Conservation (phyloP, 2,888 invertebrate genomes). For the Drosophila lutescens region DNA sequence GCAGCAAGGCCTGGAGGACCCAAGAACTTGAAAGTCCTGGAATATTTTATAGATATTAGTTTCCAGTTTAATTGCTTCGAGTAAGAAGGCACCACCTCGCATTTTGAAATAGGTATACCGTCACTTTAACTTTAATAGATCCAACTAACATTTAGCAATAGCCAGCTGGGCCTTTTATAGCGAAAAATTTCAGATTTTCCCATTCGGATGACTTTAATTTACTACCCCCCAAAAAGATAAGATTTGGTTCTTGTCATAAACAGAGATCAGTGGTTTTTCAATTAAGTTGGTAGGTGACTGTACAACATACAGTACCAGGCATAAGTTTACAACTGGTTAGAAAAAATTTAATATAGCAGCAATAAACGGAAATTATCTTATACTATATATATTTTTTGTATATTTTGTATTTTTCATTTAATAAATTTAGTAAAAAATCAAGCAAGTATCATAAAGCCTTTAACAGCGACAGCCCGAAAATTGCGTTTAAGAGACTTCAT, state of each 20-base stretch:
- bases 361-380: too few relatives aligned
- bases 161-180: slow-evolving; percentile 49
- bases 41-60: slow-evolving; percentile 1
- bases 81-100: slow-evolving; percentile 46
- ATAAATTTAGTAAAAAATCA: too few relatives aligned
- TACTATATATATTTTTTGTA: neutral
- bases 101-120: slow-evolving; percentile 16
- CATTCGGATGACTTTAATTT: slow-evolving; percentile 51
- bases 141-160: slow-evolving; percentile 43
- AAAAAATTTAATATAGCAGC: neutral
- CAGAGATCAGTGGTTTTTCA: slow-evolving; percentile 10
- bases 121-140: slow-evolving; percentile 5
- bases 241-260: slow-evolving; percentile 50
- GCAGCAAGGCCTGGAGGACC: slow-evolving; percentile 26
- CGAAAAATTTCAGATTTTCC: slow-evolving; percentile 21
- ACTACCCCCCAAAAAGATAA: slow-evolving; percentile 54
- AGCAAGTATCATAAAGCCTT: too few relatives aligned
- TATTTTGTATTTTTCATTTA: neutral
- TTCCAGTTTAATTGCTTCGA: neutral
- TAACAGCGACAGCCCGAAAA: too few relatives aligned
- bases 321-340: neutral
- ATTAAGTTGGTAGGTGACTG: neutral
- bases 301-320: neutral
- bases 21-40: slow-evolving; percentile 31
- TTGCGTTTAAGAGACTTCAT: too few relatives aligned